These are phyloP conservation scores for Lochmaea capreae DNA, from an alignment of 2,888 invertebrate genomes.

Conservation along the genomic window DNA sequence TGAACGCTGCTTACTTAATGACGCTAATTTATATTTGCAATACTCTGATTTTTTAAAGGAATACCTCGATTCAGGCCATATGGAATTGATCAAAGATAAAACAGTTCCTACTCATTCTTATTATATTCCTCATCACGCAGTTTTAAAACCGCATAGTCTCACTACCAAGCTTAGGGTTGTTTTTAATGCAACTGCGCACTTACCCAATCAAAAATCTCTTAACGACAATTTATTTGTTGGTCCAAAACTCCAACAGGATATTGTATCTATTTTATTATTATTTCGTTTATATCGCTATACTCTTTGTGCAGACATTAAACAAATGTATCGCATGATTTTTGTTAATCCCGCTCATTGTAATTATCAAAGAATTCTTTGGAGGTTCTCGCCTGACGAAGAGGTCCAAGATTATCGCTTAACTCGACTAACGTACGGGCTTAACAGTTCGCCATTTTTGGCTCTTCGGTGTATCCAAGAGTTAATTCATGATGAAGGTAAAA, in stretches of 20 bases:
- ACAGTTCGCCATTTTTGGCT: slow-evolving; percentile 13
- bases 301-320: slow-evolving; percentile 24
- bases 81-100: background rate
- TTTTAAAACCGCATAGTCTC: too few relatives aligned
- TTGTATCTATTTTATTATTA: slow-evolving; percentile 17
- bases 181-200: slow-evolving; percentile 22
- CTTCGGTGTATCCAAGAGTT: slow-evolving; percentile 9
- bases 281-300: slow-evolving; percentile 8
- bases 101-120: background rate
- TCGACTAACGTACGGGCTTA: slow-evolving; percentile 20
- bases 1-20: slow-evolving; percentile 1
- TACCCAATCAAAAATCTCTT: background rate
- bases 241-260: slow-evolving; percentile 28
- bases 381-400: slow-evolving; percentile 2
- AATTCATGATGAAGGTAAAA: slow-evolving; percentile 17
- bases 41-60: slow-evolving; percentile 18
- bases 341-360: slow-evolving; percentile 10
- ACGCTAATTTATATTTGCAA: slow-evolving; percentile 1
- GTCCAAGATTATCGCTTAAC: slow-evolving; percentile 9
- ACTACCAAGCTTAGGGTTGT: slow-evolving; percentile 11
- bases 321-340: slow-evolving; percentile 28
- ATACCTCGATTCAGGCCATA: too few relatives aligned
- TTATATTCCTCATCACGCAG: background rate
- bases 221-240: slow-evolving; percentile 28
- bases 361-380: slow-evolving; percentile 16